phyloP scores from a whole-genome alignment of 2,113 vertebrate species.

The Uropsilus gracilis region DNA sequence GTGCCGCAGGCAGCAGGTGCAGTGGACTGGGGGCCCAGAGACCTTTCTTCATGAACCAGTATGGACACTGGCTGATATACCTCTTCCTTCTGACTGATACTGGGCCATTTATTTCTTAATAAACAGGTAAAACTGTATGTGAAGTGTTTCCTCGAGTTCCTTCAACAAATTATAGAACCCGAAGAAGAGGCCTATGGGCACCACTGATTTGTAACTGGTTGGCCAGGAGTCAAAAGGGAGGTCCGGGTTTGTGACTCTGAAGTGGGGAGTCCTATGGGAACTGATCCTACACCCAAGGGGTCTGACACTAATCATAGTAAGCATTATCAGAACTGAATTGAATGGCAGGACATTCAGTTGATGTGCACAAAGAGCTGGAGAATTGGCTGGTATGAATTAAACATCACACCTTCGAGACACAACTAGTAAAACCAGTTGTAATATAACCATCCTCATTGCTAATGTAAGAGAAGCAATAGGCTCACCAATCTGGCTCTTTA shows the following conservation, averaged over 20 bases:
- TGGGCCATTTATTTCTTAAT: not conserved
- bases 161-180: not conserved
- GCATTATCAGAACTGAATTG: rapidly evolving
- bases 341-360: not conserved
- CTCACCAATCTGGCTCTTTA: no score
- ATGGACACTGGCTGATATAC: not conserved
- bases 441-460: no score
- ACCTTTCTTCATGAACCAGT: not conserved
- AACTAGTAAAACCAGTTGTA: no score
- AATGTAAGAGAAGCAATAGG: no score
- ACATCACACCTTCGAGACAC: not conserved
- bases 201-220: not conserved
- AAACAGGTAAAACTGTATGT: not conserved
- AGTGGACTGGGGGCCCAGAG: rapidly evolving
- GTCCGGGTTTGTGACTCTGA: not conserved
- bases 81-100: not conserved
- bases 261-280: not conserved
- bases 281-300: not conserved
- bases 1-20: rapidly evolving
- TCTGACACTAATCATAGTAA: no score
- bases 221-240: not conserved
- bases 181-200: not conserved
- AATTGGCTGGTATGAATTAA: not conserved
- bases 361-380: not conserved
- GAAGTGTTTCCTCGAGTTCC: not conserved